These are phyloP conservation scores for Struthidea cinerea DNA, from an alignment of 2,113 vertebrate species.

Conservation along the genomic window DNA sequence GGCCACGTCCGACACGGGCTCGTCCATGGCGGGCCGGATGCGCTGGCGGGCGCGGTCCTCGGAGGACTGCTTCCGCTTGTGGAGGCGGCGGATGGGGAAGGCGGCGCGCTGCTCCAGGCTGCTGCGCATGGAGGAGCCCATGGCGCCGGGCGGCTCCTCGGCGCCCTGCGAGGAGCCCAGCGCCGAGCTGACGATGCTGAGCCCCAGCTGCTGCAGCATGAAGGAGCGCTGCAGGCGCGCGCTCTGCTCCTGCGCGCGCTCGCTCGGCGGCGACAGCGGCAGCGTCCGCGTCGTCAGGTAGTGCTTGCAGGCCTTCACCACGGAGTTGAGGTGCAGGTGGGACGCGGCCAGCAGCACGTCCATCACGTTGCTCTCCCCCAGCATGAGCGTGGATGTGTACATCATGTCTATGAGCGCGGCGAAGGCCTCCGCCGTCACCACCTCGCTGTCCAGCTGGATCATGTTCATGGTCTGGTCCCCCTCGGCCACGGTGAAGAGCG, in stretches of 20 bases:
- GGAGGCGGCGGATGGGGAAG: slow-evolving; percentile 87
- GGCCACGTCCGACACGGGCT: slow-evolving; percentile 62
- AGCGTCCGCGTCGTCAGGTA: slow-evolving; percentile 93
- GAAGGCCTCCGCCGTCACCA: slow-evolving; percentile 95
- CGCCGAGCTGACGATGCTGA: slow-evolving; percentile 92
- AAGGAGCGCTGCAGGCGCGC: slow-evolving; percentile 91
- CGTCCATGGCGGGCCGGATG: slow-evolving; percentile 74
- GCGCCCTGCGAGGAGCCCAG: slow-evolving; percentile 70
- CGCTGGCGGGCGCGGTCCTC: slow-evolving; percentile 87
- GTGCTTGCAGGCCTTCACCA: slow-evolving; percentile 97
- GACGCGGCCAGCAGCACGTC: slow-evolving; percentile 93
- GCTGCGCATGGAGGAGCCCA: slow-evolving; percentile 66
- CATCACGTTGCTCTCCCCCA: slow-evolving; percentile 98
- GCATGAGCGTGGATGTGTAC: slow-evolving; percentile 96
- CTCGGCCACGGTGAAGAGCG: slow-evolving; percentile 92
- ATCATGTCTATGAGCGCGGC: slow-evolving; percentile 97
- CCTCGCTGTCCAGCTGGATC: slow-evolving; percentile 95
- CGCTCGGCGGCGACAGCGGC: slow-evolving; percentile 84
- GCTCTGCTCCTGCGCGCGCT: slow-evolving; percentile 80
- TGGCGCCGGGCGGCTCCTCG: slow-evolving; percentile 63
- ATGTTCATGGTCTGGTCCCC: slow-evolving; percentile 92
- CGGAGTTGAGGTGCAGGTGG: slow-evolving; percentile 93
- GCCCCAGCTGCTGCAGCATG: slow-evolving; percentile 92
- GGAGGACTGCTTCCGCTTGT: slow-evolving; percentile 88
- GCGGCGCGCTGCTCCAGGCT: slow-evolving; percentile 81